Evolutionary conservation across 2,797 vertebrate genomes (phyloP).

Genomic region (Chanos chanos): DNA sequence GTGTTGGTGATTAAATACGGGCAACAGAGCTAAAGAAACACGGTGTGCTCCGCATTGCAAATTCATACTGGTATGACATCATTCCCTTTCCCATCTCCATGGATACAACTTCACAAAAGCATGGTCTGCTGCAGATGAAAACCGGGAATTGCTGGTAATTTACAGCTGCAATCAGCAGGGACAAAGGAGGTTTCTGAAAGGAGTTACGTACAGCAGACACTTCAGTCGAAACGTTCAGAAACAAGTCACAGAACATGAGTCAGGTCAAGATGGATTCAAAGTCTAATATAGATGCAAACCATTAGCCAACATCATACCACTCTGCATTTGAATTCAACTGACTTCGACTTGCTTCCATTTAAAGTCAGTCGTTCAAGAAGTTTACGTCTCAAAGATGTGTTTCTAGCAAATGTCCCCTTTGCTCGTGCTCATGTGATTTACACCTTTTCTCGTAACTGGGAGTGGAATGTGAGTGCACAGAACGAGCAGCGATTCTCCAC

Average conservation of each 20-base stretch:
- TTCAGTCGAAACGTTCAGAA: background rate
- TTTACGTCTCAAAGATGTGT: no score
- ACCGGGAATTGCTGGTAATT: constrained; percentile 27
- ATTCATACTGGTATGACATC: constrained; percentile 24
- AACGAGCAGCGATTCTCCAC: background rate
- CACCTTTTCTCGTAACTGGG: background rate
- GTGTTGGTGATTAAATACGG: background rate
- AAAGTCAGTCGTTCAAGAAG: no score
- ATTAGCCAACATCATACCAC: no score
- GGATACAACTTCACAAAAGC: constrained; percentile 28
- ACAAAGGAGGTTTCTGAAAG: background rate
- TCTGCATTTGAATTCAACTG: no score
- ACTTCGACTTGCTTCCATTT: no score
- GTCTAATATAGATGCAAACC: background rate
- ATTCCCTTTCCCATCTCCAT: constrained; percentile 33
- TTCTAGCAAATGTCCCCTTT: no score
- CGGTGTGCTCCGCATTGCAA: constrained; percentile 18
- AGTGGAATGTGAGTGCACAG: background rate
- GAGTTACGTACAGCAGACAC: background rate
- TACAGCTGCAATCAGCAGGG: constrained; percentile 9
- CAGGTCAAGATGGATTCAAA: background rate
- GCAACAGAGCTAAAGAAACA: background rate
- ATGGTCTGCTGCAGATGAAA: constrained; percentile 6
- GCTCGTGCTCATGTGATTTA: background rate
- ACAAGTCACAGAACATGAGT: background rate